Evolutionary conservation across 1,140 invertebrate species (phyloP).

Genomic region (Mercenaria mercenaria): DNA sequence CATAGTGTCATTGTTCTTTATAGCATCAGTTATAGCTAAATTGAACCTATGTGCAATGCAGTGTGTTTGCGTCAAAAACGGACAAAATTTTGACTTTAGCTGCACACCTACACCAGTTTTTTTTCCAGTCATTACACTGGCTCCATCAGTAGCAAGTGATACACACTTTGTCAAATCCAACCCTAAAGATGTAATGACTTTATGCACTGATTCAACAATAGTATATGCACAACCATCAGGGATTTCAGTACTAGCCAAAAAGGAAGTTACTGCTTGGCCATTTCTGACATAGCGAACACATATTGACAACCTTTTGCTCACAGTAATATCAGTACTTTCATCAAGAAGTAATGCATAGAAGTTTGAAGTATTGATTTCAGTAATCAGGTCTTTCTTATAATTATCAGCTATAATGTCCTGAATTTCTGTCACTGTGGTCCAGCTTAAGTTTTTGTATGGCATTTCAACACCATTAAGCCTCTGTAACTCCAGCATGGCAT

Average conservation of each 20-base stretch:
- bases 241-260: not conserved
- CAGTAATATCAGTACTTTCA: slow-evolving; percentile 56
- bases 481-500: slow-evolving; percentile 20
- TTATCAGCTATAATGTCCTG: not conserved
- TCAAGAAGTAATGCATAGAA: slow-evolving; percentile 42
- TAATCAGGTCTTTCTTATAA: not conserved
- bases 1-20: slow-evolving; percentile 33
- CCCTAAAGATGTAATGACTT: not conserved
- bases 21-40: slow-evolving; percentile 46
- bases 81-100: slow-evolving; percentile 5
- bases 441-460: slow-evolving; percentile 27
- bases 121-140: slow-evolving; percentile 30
- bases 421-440: slow-evolving; percentile 7
- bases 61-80: slow-evolving; percentile 27
- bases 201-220: slow-evolving; percentile 16
- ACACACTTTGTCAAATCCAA: slow-evolving; percentile 30
- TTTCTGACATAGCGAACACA: slow-evolving; percentile 32
- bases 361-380: not conserved
- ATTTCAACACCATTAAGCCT: not conserved
- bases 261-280: slow-evolving; percentile 23
- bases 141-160: slow-evolving; percentile 34
- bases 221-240: slow-evolving; percentile 32
- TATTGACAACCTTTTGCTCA: slow-evolving; percentile 17
- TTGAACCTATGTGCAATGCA: slow-evolving; percentile 47
- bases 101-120: slow-evolving; percentile 4